A percentile compares a stretch with the other conserved stretches of the same genome.
Evolutionary conservation across 2,797 vertebrate species (phyloP).

Genomic region (Amblyraja radiata): DNA sequence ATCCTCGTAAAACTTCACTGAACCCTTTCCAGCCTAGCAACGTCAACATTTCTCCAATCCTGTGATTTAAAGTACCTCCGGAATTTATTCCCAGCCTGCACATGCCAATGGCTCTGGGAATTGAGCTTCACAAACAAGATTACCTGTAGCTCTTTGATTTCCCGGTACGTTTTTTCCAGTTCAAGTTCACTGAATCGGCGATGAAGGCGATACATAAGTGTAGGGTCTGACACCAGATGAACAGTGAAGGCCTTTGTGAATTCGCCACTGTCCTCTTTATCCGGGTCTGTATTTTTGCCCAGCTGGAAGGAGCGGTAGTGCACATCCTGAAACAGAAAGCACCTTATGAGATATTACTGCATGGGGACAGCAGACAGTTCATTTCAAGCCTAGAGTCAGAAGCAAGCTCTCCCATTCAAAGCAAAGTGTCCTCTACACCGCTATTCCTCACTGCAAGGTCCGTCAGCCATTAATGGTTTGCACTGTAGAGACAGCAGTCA

Average conservation of each 20-base stretch:
- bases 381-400: background rate
- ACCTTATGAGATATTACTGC: conserved; percentile 31
- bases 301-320: conserved; percentile 81
- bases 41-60: background rate
- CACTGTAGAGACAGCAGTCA: too few species aligned
- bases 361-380: accelerated
- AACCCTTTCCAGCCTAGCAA: too few species aligned
- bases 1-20: too few species aligned
- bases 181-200: conserved; percentile 86
- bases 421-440: background rate
- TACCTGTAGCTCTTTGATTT: conserved; percentile 90
- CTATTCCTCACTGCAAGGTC: too few species aligned
- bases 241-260: conserved; percentile 79
- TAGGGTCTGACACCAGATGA: conserved; percentile 77
- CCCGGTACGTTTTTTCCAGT: conserved; percentile 74
- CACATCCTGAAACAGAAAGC: conserved; percentile 67
- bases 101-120: background rate
- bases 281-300: conserved; percentile 81
- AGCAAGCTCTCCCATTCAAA: background rate
- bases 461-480: too few species aligned
- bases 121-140: background rate
- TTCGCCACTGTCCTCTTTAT: conserved; percentile 72
- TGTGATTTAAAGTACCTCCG: too few species aligned
- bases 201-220: conserved; percentile 88
- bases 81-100: background rate